Evolutionary conservation across 2,113 vertebrate genomes (phyloP).

Genomic region (Machaerirhynchus nigripectus): DNA sequence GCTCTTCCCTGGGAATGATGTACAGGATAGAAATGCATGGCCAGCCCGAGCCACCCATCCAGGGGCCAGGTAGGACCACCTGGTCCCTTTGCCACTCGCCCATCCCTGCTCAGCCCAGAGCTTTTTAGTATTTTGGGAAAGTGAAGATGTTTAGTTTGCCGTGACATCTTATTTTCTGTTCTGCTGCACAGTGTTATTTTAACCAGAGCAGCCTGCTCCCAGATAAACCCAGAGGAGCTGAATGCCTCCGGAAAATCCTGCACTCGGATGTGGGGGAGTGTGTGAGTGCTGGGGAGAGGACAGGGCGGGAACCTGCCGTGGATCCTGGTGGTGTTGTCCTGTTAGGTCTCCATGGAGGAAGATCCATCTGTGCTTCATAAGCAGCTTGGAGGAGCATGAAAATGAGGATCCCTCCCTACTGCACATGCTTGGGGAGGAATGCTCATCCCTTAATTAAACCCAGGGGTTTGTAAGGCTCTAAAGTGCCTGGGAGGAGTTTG

Average conservation of each 20-base stretch:
- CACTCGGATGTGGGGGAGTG: slow-evolving; percentile 35
- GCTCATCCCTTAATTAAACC: background rate
- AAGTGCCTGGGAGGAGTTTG: background rate
- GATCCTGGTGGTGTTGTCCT: background rate
- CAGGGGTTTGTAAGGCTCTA: background rate
- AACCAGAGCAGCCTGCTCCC: slow-evolving; percentile 53
- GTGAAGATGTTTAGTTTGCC: slow-evolving; percentile 73
- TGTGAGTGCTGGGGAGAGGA: background rate
- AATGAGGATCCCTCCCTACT: background rate
- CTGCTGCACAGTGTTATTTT: slow-evolving; percentile 79
- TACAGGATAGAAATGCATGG: slow-evolving; percentile 8
- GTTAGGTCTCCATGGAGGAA: background rate
- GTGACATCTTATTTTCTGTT: slow-evolving; percentile 81
- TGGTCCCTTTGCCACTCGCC: background rate
- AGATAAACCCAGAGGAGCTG: slow-evolving; percentile 65
- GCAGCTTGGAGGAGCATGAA: background rate
- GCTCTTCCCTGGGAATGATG: background rate
- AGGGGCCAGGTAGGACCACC: background rate
- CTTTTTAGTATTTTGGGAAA: slow-evolving; percentile 63
- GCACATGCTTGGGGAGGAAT: background rate
- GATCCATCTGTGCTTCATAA: background rate
- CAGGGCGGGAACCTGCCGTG: background rate
- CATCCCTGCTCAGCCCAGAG: background rate
- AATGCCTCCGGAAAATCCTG: slow-evolving; percentile 60
- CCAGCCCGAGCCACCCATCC: background rate